Conservation (phyloP, 2,888 invertebrate genomes). For the Marronus borbonicus region DNA sequence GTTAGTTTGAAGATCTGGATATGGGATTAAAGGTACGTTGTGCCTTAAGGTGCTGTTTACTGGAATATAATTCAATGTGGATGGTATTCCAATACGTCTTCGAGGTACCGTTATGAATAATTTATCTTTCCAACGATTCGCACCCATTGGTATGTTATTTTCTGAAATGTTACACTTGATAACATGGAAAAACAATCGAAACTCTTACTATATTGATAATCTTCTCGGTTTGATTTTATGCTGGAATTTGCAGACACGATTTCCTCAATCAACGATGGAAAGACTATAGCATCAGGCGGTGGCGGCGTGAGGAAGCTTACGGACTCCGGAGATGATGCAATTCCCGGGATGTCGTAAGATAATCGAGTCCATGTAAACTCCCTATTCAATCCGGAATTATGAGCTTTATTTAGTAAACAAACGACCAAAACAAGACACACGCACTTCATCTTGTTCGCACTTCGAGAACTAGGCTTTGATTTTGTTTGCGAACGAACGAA, state of each 20-base stretch:
- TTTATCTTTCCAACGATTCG: conserved; percentile 77
- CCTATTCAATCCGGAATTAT: conserved; percentile 33
- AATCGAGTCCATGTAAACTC: conserved; percentile 49
- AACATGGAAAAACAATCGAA: background rate
- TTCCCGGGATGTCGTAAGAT: conserved; percentile 8
- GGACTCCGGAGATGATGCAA: background rate
- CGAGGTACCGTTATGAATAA: conserved; percentile 83
- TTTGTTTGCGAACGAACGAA: no score
- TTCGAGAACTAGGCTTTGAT: no score
- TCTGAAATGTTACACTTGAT: conserved; percentile 58
- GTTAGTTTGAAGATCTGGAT: conserved; percentile 76
- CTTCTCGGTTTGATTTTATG: background rate
- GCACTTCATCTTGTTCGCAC: background rate
- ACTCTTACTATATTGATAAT: conserved; percentile 19
- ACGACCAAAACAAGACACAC: background rate
- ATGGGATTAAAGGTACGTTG: conserved; percentile 74
- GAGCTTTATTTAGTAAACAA: background rate
- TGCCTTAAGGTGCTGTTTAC: conserved; percentile 62
- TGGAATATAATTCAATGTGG: conserved; percentile 70
- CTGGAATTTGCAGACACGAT: background rate
- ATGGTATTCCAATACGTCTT: conserved; percentile 74
- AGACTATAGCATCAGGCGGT: conserved; percentile 15
- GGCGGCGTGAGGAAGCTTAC: no score
- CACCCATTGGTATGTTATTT: conserved; percentile 80
- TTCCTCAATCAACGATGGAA: conserved; percentile 1